Percentiles rank a stretch among this genome's conserved stretches.
These are phyloP conservation scores for Phalanger gymnotis DNA, from an alignment of 2,797 vertebrate species.

Conservation along the genomic window DNA sequence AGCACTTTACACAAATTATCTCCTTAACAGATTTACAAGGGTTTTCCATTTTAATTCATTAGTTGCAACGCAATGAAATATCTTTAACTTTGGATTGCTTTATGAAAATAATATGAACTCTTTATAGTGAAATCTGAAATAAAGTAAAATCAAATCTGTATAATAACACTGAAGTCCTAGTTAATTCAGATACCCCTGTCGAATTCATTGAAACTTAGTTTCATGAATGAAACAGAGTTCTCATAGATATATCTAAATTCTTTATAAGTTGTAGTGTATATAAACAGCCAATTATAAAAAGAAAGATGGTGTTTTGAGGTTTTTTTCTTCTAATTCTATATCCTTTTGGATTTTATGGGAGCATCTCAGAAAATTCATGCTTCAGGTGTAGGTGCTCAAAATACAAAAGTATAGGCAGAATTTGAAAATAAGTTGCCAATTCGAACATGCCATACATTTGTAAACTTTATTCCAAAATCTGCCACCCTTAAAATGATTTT, in stretches of 20 bases:
- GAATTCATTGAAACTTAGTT: neutral
- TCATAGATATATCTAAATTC: neutral
- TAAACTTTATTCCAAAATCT: constrained; percentile 15
- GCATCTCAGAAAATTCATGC: neutral
- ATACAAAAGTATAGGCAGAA: neutral
- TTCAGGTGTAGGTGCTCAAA: neutral
- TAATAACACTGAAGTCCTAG: neutral
- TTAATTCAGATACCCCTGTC: neutral
- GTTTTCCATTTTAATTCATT: neutral
- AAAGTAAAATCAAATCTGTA: neutral
- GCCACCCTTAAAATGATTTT: neutral
- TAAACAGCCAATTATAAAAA: neutral
- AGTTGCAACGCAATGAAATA: neutral
- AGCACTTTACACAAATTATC: neutral
- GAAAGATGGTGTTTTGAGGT: neutral
- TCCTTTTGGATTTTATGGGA: constrained; percentile 7
- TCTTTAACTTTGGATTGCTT: neutral
- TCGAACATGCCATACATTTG: neutral
- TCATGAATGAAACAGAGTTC: neutral
- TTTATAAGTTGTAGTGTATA: neutral
- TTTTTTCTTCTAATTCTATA: neutral
- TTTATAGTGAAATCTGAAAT: neutral
- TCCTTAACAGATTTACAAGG: neutral
- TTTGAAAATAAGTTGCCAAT: neutral
- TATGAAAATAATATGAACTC: neutral